Base-by-base conservation (phyloP, 2,888 invertebrate genomes). In the Oeneis ivallda region DNA sequence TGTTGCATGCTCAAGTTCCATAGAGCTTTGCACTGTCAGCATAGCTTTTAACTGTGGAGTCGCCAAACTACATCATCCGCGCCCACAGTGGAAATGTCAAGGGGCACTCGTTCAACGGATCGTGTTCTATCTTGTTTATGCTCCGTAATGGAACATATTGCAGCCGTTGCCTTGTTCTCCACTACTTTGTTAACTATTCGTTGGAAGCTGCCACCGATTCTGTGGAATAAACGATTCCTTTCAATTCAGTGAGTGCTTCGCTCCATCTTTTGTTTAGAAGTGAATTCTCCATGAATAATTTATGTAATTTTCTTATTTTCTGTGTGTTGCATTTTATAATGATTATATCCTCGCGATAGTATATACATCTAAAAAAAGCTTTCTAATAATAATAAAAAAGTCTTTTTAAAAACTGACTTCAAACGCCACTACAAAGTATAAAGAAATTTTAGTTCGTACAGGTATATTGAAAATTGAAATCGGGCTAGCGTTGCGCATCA, bases 121-220 rank as follows among this genome's bases (percentile, higher is more conserved):
- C 86, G 86, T 87, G 86, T 80, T 79, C 80, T 87, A 87, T 87
- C 86, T 84, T 80, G 85, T 81, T 86, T 83, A 79, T 79, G 77
- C 79, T 74, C 75, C 75, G 75, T 74, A 76, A 72, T 72, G 73
- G 76, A 71, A 72, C 72, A 76, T 74, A 76, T 76, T 78, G 77
- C 79, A 76, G 78, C 76, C 79, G 76, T 67, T 68, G 71, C 70
- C 54, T 60, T 69, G 69, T 71, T 67, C 67, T 69, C 65, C 67
- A 63, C 71, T 68, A 64, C 63, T 67, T 70, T 64, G 58, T 61
- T 61, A 67, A 67, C 69, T 67, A 67, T 65, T 54, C 58, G 49
- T 49, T 64, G 62, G 39, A 37, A 62, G 59, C 62, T 58, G 45
- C 58, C 41, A 43, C 15, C 47, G 13, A n/a, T 37, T 58, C 58